Conservation (phyloP, 35 echinoderm and acorn worm species). For the Heliocidaris erythrogramma region DNA sequence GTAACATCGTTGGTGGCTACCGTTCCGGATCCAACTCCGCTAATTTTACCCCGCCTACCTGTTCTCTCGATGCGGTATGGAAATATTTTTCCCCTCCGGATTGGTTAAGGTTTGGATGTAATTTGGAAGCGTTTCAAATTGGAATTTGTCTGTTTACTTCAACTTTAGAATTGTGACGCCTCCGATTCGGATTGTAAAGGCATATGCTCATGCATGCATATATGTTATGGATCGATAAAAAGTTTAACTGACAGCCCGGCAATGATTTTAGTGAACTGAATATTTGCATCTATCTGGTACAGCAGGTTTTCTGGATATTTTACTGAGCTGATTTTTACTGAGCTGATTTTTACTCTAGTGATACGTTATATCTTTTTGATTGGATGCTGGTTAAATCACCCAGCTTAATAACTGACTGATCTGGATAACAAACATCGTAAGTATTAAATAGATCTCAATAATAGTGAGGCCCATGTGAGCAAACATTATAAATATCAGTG, state of each 20-base stretch:
- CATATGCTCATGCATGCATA: neutral
- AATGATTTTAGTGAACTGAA: neutral
- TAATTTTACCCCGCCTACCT: neutral
- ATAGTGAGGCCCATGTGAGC: no score
- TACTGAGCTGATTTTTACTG: neutral
- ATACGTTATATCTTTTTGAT: no score
- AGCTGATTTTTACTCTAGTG: neutral
- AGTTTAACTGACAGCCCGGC: neutral
- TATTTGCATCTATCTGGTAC: neutral
- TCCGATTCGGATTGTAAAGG: neutral
- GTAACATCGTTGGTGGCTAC: neutral
- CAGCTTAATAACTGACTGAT: no score
- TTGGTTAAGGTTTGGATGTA: neutral
- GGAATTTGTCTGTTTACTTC: neutral
- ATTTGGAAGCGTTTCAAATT: neutral
- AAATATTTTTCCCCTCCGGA: neutral
- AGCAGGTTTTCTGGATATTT: neutral
- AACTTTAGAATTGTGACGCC: neutral
- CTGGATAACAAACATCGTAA: no score
- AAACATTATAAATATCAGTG: no score
- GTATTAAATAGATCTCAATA: no score
- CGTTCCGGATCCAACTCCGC: neutral
- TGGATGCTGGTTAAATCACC: no score
- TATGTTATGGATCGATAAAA: neutral
- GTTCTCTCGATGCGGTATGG: neutral